Conservation (phyloP, 2,113 vertebrate genomes). For the Mastomys natalensis region DNA sequence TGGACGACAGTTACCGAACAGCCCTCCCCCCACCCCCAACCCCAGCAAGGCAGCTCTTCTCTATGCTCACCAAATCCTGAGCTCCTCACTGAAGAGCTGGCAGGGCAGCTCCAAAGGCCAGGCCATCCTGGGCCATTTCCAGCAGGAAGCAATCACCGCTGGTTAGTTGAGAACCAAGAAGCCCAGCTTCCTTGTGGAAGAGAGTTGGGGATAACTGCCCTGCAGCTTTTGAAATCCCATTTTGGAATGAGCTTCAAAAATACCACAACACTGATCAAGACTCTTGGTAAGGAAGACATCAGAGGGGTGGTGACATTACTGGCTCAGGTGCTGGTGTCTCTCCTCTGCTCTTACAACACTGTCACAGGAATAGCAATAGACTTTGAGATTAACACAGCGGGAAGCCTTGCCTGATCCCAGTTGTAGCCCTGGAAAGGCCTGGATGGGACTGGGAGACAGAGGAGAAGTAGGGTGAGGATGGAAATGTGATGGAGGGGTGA, state of each 20-base stretch:
- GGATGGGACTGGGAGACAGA: background rate
- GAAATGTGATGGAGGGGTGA: too few relatives aligned
- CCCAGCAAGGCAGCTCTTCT: conserved; percentile 19
- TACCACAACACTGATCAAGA: background rate
- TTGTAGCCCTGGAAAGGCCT: rapidly evolving
- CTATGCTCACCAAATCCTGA: conserved; percentile 42
- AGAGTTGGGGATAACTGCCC: conserved; percentile 61
- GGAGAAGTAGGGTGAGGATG: rapidly evolving
- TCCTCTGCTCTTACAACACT: background rate
- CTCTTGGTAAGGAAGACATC: rapidly evolving
- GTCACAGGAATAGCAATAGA: background rate
- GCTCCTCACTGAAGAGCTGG: background rate
- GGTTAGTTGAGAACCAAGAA: conserved; percentile 69
- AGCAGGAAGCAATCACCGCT: conserved; percentile 60
- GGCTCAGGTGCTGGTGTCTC: background rate
- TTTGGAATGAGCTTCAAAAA: background rate
- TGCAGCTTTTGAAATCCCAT: conserved; percentile 68
- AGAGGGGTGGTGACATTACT: rapidly evolving
- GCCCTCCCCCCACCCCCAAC: too few relatives aligned
- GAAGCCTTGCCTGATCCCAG: background rate
- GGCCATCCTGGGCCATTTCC: conserved; percentile 69
- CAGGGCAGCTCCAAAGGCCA: conserved; percentile 48
- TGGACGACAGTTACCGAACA: background rate
- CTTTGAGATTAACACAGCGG: rapidly evolving
- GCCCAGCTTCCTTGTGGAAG: conserved; percentile 70